Base-by-base conservation (phyloP, 2,888 invertebrate species). In the Sinohyriopsis cumingii region DNA sequence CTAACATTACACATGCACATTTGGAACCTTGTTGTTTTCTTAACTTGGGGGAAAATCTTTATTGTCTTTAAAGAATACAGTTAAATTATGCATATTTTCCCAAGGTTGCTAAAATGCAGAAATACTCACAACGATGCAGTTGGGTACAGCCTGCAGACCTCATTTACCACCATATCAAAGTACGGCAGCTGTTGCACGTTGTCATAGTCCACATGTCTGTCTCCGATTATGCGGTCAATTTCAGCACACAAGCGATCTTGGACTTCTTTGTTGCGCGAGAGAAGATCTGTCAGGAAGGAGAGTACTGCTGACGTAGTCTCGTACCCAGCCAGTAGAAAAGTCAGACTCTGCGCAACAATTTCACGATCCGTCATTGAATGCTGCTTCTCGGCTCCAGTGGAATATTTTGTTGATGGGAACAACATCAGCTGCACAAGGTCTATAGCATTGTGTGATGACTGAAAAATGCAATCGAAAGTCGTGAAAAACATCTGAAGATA, bases 261-360 rank as follows among this genome's bases (percentile, higher is more conserved):
- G 19, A 91, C 86, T 3, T 90, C 87, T 5, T 86, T 90, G 81
- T 92, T 82, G 62, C 86, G 87, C 22, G 91, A 90, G 55, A 92
- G 83, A 12, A 89, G 84, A 80, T 91, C 91, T 55, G 90, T 84
- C 28, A 90, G 86, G 82, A 90, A 92, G 5, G 90, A 89, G 56
- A 92, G 83, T 12, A 91, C 89, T 15, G 91, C 90, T 25, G 91
- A 90, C 5, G 92, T 92, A 0, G 92, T 92, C 82, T 92, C 92
- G 79, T 91, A 92, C 3, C 92, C 92, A 54, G 91, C 92, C 68
- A 92, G 81, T 66, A 92, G 84, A 77, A 92, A 92, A 0, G 91
- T 90, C 83, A 91, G 74, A 65, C 86, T 83, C 72, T 88, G 87
- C 0, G 85, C 84, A 61, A 87, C 84, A 22, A 88, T 85, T 75